These are phyloP conservation scores for Sinodicranocentrus sp. DNA, from an alignment of 2,888 invertebrate species.

Conservation along the genomic window DNA sequence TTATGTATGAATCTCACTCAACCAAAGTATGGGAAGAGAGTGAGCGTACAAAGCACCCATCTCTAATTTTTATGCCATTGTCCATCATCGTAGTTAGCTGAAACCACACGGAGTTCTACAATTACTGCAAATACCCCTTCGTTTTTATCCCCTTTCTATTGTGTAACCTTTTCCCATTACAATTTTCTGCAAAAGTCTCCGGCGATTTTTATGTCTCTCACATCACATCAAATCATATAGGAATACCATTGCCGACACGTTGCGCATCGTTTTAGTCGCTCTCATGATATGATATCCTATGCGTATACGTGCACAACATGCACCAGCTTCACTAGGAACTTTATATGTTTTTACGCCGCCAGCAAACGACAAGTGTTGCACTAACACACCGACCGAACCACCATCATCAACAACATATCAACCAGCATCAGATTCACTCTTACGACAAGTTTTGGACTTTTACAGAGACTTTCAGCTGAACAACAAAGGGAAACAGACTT, in stretches of 20 bases:
- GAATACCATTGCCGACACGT: conserved; percentile 7
- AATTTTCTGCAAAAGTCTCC: conserved; percentile 26
- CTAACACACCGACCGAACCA: conserved; percentile 11
- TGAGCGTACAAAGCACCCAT: background rate
- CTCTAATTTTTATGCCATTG: background rate
- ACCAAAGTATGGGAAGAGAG: background rate
- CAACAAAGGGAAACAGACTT: conserved; percentile 15
- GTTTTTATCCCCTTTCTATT: conserved; percentile 23
- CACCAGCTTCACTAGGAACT: background rate
- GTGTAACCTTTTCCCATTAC: conserved; percentile 32
- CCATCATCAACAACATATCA: conserved; percentile 28
- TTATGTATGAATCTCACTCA: background rate
- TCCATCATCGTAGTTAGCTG: background rate
- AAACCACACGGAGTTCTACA: background rate
- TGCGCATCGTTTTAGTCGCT: too few species aligned
- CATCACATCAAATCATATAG: conserved; percentile 9
- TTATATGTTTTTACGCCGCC: background rate
- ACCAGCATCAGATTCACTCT: conserved; percentile 5
- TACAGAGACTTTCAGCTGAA: background rate
- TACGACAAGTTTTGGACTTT: conserved; percentile 15
- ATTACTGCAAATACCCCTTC: conserved; percentile 17
- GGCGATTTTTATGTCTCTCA: conserved; percentile 38
- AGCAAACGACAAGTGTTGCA: conserved; percentile 6
- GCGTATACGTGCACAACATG: background rate
- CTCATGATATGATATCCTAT: background rate